Evolutionary conservation across 1,140 invertebrate species (phyloP).

Genomic region (Penaeus japonicus): DNA sequence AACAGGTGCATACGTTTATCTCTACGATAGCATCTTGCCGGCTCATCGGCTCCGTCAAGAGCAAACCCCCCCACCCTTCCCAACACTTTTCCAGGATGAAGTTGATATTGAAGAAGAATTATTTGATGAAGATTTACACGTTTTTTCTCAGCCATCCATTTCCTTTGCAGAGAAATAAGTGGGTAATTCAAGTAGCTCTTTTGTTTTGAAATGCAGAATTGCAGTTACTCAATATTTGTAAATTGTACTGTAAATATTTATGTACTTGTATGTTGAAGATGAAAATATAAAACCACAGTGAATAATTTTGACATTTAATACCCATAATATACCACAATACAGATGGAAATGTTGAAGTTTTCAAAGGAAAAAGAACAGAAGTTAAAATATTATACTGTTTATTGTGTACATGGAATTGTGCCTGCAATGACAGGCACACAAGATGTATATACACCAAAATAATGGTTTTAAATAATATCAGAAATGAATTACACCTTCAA

Average conservation of each 20-base stretch:
- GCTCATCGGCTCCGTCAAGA: conserved; percentile 50
- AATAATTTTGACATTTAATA: neutral
- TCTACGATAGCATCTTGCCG: conserved; percentile 82
- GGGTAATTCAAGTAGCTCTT: neutral
- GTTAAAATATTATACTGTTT: too few species aligned
- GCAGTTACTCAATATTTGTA: neutral
- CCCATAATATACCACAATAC: neutral
- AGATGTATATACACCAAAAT: too few species aligned
- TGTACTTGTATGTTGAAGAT: neutral
- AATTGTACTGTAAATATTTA: too few species aligned
- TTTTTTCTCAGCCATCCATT: conserved; percentile 75
- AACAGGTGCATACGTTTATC: conserved; percentile 79
- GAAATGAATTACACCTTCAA: too few species aligned
- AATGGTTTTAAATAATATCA: too few species aligned
- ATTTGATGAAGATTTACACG: conserved; percentile 76
- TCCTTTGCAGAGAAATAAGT: conserved; percentile 69
- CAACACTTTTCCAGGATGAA: conserved; percentile 76
- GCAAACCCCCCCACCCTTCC: conserved; percentile 75
- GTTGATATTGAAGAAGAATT: conserved; percentile 75
- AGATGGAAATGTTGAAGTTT: neutral
- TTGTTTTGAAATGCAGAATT: neutral
- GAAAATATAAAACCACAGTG: neutral
- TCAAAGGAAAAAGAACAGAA: too few species aligned
- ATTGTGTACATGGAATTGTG: too few species aligned
- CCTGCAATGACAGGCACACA: too few species aligned